These are phyloP conservation scores for Cinclus cinclus DNA, from an alignment of 2,113 vertebrate species.

Conservation along the genomic window DNA sequence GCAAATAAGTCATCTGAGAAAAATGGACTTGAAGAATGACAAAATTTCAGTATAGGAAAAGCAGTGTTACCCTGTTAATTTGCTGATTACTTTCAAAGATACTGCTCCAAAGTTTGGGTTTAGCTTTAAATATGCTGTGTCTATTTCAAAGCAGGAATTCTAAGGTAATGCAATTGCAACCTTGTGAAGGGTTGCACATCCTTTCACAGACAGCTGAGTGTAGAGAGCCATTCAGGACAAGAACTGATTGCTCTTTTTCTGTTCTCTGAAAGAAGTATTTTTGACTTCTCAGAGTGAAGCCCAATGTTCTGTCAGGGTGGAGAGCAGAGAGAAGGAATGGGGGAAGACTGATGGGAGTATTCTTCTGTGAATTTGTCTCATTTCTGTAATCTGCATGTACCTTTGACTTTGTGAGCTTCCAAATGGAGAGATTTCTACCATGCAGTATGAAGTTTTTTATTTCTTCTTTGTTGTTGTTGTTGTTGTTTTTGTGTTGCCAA, in stretches of 20 bases:
- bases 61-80: not conserved
- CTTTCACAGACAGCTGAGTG: not conserved
- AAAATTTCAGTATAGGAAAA: not conserved
- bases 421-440: not conserved
- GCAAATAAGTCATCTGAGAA: not conserved
- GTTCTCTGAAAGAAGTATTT: not conserved
- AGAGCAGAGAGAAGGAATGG: not conserved
- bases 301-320: not conserved
- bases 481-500: not conserved
- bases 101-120: not conserved
- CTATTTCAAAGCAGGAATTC: not conserved
- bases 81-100: not conserved
- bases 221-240: not conserved
- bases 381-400: not conserved
- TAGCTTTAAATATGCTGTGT: not conserved
- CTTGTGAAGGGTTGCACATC: not conserved
- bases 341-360: not conserved
- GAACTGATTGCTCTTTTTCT: not conserved
- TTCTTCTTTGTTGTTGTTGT: no score
- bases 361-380: not conserved
- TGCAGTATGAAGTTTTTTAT: not conserved
- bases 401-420: not conserved
- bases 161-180: not conserved
- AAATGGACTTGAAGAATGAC: not conserved
- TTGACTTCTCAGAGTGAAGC: not conserved